Conservation (phyloP, 1,140 invertebrate species). For the Trichoplusia ni region DNA sequence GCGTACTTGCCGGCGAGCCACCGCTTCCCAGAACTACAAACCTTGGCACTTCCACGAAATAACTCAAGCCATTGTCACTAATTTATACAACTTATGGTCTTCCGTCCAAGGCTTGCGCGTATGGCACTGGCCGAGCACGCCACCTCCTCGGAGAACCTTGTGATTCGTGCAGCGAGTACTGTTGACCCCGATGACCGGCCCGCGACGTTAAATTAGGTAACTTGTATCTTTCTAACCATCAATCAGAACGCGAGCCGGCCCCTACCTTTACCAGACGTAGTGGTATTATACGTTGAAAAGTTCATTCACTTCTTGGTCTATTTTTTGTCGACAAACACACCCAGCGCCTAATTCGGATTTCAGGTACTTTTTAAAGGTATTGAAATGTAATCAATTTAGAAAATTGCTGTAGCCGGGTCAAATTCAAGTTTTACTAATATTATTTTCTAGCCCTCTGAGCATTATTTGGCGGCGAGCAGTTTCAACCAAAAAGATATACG, state of each 20-base stretch:
- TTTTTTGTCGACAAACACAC: conserved; percentile 47
- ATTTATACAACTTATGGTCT: conserved; percentile 74
- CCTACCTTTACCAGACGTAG: conserved; percentile 44
- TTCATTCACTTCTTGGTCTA: conserved; percentile 66
- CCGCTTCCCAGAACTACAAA: conserved; percentile 73
- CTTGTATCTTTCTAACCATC: conserved; percentile 49
- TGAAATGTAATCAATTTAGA: conserved; percentile 15
- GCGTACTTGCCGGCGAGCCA: conserved; percentile 50
- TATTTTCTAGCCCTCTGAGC: no score
- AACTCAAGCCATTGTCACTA: conserved; percentile 77
- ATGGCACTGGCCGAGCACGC: conserved; percentile 32
- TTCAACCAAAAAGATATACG: no score
- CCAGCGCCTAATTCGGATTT: conserved; percentile 1
- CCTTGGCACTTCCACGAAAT: conserved; percentile 75
- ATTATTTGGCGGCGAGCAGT: no score
- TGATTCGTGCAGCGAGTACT: conserved; percentile 39
- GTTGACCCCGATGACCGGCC: conserved; percentile 42
- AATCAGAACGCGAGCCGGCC: conserved; percentile 45
- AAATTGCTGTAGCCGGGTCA: conserved; percentile 4
- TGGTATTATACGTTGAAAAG: conserved; percentile 53
- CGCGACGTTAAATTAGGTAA: conserved; percentile 43
- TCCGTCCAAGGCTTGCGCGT: conserved; percentile 49
- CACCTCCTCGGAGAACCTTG: conserved; percentile 42
- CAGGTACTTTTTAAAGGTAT: conserved; percentile 29
- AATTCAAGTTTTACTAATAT: no score